Evolutionary conservation across 1,140 invertebrate genomes (phyloP), one percentile per base, ranked within the genome.

Genomic region (Tribolium madens): DNA sequence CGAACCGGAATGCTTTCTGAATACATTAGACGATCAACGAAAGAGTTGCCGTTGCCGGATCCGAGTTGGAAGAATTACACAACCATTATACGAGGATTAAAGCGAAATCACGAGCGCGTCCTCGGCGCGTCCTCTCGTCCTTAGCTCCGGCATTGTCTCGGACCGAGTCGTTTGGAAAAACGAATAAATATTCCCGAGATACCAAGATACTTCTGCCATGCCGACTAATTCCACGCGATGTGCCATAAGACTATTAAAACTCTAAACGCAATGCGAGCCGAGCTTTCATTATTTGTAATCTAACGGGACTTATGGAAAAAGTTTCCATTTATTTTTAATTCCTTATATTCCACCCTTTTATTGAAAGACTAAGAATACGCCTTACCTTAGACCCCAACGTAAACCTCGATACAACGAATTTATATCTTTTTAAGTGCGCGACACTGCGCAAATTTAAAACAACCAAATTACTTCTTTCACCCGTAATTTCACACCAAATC

Each of bases 31-130:
- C 76, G 77, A 81, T 80, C 77, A 76, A 64, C 57, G 79, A 80
- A 80, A 82, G 79, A 82, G 77, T 80, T 79, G 76, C 57, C 47
- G 77, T 80, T 79, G 76, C 57, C 47, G 53, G 75, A 80, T 80
- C 70, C 76, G 70, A 68, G 76, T 76, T 74, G 79, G 79, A 82
- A 81, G 79, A 81, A 84, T 84, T 85, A 84, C 81, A 81, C 83
- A 84, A 84, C 84, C 84, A 84, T 85, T 85, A 85, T 85, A 83
- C 84, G 79, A 83, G 84, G 84, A 85, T 85, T 85, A 85, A 81
- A 80, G 82, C 83, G 79, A 84, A 84, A 85, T 85, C 84, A 84
- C 83, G 82, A 76, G 78, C 81, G 79, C 79, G 77, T 79, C 82
- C 78, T 76, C 60, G 18, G 12, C 50, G 13, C 15, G 18, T 14